A percentile compares a stretch with the other conserved stretches of the same genome.
Evolutionary conservation across 2,113 vertebrate genomes (phyloP).

Genomic region (Pseudois nayaur): DNA sequence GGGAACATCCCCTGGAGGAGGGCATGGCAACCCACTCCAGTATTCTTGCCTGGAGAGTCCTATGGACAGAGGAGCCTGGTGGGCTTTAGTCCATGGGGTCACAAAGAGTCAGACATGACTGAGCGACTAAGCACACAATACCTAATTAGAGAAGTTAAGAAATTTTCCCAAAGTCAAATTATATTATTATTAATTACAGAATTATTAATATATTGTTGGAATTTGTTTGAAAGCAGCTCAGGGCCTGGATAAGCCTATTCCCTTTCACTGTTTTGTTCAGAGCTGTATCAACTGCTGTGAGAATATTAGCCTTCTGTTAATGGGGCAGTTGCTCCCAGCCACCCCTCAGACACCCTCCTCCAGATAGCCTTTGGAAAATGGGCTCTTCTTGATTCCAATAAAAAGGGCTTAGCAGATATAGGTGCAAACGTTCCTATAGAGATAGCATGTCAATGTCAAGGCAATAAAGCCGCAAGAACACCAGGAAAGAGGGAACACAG

Average conservation of each 20-base stretch:
- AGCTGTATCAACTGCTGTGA: not conserved
- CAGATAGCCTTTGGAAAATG: conserved; percentile 3
- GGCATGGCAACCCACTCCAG: not conserved
- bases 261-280: not conserved
- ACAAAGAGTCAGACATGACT: not conserved
- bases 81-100: not conserved
- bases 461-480: not conserved
- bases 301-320: not conserved
- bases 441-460: conserved; percentile 19
- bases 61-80: not conserved
- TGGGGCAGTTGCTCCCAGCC: not conserved
- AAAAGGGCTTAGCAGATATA: not conserved
- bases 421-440: not conserved
- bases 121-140: not conserved
- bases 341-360: not conserved
- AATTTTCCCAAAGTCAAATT: not conserved
- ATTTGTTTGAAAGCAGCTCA: not conserved
- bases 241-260: not conserved
- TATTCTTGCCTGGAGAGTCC: not conserved
- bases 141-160: conserved; percentile 3
- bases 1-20: not conserved
- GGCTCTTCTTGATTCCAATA: not conserved
- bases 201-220: not conserved
- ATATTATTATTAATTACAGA: not conserved
- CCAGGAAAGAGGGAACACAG: not conserved